Base-by-base conservation (phyloP, 2,797 vertebrate species). In the Arremon brunneinucha region DNA sequence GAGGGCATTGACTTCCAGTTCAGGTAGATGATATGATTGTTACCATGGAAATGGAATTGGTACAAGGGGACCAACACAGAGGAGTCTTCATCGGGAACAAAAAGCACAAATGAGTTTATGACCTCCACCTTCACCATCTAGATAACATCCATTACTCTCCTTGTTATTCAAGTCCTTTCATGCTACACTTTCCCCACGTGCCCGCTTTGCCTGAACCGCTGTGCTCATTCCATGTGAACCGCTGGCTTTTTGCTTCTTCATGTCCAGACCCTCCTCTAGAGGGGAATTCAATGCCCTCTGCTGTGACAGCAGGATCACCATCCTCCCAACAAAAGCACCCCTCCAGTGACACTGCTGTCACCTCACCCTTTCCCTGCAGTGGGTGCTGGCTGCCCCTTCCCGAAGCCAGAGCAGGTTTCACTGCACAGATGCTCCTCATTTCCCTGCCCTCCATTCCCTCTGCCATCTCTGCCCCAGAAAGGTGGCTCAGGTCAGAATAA, bases 301-400 rank as follows among this genome's bases (percentile, higher is more conserved):
- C 99, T 94, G 98, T 95, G 83, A 98, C 96, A 80, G 98, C 97
- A 6, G 98, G 98, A 79, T 99, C 98, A 24, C 99, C 98, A 5
- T 98, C 98, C 8, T 99, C 97, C 17, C 96, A 96, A 8, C 96
- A 98, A 65, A 90, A 95, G 78, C 94, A 81, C 90, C 63, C 96
- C 97, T 22, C 98, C 97, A 32, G 97, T 96, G 21, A 96, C 98
- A 49, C 92, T 97, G 5, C 57, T 76, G 96, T 96, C 86, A 97
- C 97, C 87, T 97, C 97, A 18, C 92, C 97, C n/a, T 91, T 97
- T 93, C 74, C 88, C 95, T 70, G 87, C 92, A 75, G 44, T 44
- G 46, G 56, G 37, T 63, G 46, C 23, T 43, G n/a, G 23, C 78
- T 27, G 4, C 76, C 68, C 94, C 57, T 76, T 95, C 63, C 72